Base-by-base conservation (phyloP, 2,888 invertebrate species). In the Drosophila mimetica region DNA sequence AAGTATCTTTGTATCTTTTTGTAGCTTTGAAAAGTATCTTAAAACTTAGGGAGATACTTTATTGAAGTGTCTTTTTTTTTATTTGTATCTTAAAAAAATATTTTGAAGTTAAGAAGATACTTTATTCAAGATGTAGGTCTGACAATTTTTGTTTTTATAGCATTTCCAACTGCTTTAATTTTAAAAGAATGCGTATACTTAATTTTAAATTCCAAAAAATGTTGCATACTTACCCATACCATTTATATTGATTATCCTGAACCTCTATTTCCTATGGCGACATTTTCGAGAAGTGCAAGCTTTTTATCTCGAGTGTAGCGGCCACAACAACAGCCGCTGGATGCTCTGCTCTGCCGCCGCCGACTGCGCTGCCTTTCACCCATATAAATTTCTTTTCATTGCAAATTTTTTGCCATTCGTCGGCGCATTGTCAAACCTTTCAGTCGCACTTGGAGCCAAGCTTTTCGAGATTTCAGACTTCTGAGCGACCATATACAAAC, bases 341-440 rank as follows among this genome's bases (percentile, higher is more conserved):
- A 42, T 42, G 46, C 61, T 61, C 32, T 25, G 51, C 70, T 41
- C 48, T 71, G 72, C 53, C 65, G 32, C 8, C 73, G 73, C 30
- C 51, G 58, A 50, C 58, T 64, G 88, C 83, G 83, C 90, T 89
- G 90, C 91, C 91, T 92, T 92, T 91, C 91, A 91, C 92, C 92
- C 84, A 91, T 90, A 90, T 92, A 92, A 92, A 92, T 90, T 90
- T 88, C 87, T 89, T 90, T 89, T 89, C 90, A 91, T 91, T 91
- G 90, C 89, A 91, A 83, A 90, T 90, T 90, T 91, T 90, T 89
- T 90, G 89, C 91, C 91, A 92, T 92, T 92, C 90, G 89, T 89
- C 82, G 87, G 89, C 87, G 83, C 85, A 89, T 71, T 75, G 71
- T 86, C 88, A 89, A 89, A 90, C 90, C 90, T 90, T 90, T 90